Conservation (phyloP, 2,888 invertebrate species). For the Patella caerulea region DNA sequence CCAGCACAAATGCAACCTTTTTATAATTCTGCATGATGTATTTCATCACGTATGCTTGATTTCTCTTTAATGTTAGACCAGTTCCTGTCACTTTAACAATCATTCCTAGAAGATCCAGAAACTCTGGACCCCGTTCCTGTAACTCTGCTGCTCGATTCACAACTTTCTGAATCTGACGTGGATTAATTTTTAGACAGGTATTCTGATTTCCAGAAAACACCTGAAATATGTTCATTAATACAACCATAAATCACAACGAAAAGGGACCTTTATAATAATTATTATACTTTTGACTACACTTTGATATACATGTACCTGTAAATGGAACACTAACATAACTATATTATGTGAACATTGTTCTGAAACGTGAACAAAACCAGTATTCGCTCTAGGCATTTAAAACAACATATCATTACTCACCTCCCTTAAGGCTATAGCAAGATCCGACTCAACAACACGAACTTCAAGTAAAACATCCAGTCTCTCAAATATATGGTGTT, state of each 20-base stretch:
- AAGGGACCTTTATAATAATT: too few species aligned
- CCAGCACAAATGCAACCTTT: conserved; percentile 66
- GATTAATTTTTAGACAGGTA: conserved; percentile 68
- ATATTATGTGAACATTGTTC: too few species aligned
- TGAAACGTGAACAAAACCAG: too few species aligned
- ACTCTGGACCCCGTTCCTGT: conserved; percentile 67
- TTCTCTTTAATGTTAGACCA: conserved; percentile 69
- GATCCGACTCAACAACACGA: conserved; percentile 66
- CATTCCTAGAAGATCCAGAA: conserved; percentile 66
- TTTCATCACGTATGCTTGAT: conserved; percentile 71
- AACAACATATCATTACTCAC: conserved; percentile 35
- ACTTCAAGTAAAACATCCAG: conserved; percentile 67
- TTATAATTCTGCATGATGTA: conserved; percentile 71
- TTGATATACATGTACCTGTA: too few species aligned
- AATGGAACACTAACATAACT: too few species aligned
- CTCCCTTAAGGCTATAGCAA: conserved; percentile 68
- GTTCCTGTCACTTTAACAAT: conserved; percentile 67
- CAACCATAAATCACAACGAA: too few species aligned
- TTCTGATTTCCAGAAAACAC: conserved; percentile 69
- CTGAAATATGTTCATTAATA: conserved; percentile 36
- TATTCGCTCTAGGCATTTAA: too few species aligned
- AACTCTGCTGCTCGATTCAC: conserved; percentile 65
- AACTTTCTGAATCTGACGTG: conserved; percentile 68
- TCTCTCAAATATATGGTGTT: conserved; percentile 67
- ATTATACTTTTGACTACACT: too few species aligned